A percentile compares a stretch with the other conserved stretches of the same genome.
These are phyloP conservation scores for Urocitellus parryii DNA, from an alignment of 2,113 vertebrate species.

Conservation along the genomic window DNA sequence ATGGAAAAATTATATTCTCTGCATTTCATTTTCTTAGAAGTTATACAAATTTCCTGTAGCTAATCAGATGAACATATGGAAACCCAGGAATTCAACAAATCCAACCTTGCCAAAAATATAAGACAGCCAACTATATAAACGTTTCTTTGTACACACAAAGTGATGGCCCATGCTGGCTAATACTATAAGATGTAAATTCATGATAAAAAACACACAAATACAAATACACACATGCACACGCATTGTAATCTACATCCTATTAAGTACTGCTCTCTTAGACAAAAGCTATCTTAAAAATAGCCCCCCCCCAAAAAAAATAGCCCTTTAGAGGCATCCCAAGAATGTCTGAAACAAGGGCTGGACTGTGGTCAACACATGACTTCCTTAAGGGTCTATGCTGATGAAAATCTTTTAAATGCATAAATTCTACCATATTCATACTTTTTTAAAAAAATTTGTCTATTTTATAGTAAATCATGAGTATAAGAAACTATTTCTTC, in stretches of 20 bases:
- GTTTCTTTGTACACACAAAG: neutral
- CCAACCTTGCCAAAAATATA: neutral
- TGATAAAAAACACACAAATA: too few species aligned
- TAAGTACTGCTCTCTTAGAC: neutral
- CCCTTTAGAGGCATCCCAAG: neutral
- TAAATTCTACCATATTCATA: neutral
- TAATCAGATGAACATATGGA: neutral
- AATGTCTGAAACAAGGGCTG: neutral
- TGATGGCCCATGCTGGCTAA: neutral
- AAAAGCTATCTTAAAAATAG: neutral
- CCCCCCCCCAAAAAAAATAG: neutral
- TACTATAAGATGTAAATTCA: neutral
- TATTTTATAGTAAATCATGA: conserved; percentile 55
- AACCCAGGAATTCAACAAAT: conserved; percentile 18
- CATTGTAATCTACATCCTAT: neutral
- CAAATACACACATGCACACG: neutral
- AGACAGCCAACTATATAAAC: too few species aligned
- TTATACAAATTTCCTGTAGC: neutral
- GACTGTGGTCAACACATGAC: neutral
- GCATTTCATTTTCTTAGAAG: conserved; percentile 40
- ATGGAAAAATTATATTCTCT: neutral
- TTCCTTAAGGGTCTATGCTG: neutral
- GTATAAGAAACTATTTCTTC: conserved; percentile 7
- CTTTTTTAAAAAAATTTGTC: neutral
- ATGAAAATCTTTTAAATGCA: neutral